Evolutionary conservation across 2,888 invertebrate genomes (phyloP), one percentile per base, ranked within the genome.

Genomic region (Lithosia quadra): DNA sequence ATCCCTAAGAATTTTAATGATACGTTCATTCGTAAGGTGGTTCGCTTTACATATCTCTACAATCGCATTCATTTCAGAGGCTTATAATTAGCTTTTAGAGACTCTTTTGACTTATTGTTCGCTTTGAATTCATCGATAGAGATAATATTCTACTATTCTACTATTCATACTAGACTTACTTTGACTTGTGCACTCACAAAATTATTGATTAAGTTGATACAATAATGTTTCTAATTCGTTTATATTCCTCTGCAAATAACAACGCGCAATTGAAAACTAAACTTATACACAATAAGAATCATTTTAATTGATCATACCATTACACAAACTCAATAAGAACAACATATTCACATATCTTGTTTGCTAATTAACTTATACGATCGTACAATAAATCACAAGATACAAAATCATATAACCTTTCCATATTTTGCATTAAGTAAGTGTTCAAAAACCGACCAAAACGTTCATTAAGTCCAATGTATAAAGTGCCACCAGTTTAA

Each of bases 1-100:
- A 94, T 93, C 94, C 93, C 86, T 80, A 91, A 92, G 92, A 91
- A 92, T 91, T 85, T 86, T 91, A 92, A 93, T 91, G 90, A 91
- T 90, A 85, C 88, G 88, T 86, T 88, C 89, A 87, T 91, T 92
- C 87, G 87, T 89, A 90, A 88, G 90, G 88, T 87, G 88, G 87
- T 89, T 88, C 83, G 76, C 83, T 86, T 87, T 89, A 89, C 88
- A 56, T 56, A 24, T 13, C 56, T 88, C 88, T 78, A 86, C 89
- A 87, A 88, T 86, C 73, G 74, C 80, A 82, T 76, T 53, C 15
- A 49, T 33, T 28, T 53, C 24, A 18, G 28, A 49, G 21, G 68
- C 63, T 83, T 85, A 80, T 83, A 83, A 84, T 83, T 82, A 79
- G 76, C 64, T 64, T 58, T 72, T n/a, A n/a, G n/a, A n/a, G n/a